Evolutionary conservation across 2,797 vertebrate genomes (phyloP).

Genomic region (Tolypeutes matacus): DNA sequence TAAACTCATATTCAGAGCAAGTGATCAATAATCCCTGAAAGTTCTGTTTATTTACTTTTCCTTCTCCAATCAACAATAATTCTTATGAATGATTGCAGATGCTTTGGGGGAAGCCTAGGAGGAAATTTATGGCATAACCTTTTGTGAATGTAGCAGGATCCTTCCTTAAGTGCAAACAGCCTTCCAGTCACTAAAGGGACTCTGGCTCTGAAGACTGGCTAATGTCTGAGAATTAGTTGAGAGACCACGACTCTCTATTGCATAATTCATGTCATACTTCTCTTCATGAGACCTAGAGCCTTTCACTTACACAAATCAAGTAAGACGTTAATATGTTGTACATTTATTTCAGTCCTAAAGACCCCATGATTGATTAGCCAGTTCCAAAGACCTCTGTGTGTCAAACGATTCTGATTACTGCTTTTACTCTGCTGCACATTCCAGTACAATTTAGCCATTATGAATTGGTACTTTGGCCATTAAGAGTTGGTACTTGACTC

Average conservation of each 20-base stretch:
- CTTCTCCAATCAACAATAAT: not conserved
- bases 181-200: too few species aligned
- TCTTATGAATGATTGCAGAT: not conserved
- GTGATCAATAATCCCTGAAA: not conserved
- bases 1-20: not conserved
- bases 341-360: not conserved
- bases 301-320: not conserved
- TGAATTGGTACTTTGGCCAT: not conserved
- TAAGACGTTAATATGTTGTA: not conserved
- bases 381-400: not conserved
- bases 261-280: not conserved
- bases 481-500: not conserved
- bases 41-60: not conserved
- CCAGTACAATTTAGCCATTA: too few species aligned
- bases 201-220: not conserved
- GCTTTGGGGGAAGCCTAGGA: not conserved
- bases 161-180: not conserved
- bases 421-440: not conserved
- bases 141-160: not conserved
- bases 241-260: not conserved
- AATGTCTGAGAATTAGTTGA: not conserved
- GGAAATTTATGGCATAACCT: not conserved
- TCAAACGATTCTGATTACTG: not conserved
- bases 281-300: not conserved
- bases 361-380: not conserved